These are phyloP conservation scores for Rotaria magnacalcarata DNA, from an alignment of 2,888 invertebrate species.

Conservation along the genomic window DNA sequence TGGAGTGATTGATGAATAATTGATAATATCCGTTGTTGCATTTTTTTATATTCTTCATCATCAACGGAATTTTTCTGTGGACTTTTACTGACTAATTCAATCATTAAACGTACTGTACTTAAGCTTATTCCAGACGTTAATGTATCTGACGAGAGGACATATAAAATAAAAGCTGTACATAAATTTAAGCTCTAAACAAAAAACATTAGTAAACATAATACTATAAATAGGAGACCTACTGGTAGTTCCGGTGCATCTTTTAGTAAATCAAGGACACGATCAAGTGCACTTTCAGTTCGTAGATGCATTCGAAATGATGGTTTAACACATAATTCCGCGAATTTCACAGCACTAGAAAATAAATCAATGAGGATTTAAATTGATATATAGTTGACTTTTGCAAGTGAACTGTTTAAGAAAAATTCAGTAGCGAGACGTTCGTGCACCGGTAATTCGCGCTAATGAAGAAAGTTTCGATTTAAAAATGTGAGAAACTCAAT, in stretches of 20 bases:
- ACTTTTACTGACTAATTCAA: background rate
- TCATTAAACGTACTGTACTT: background rate
- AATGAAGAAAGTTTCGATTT: no score
- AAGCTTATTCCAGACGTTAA: background rate
- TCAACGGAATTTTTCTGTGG: no score
- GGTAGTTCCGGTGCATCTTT: background rate
- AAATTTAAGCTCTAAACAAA: background rate
- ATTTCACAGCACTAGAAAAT: background rate
- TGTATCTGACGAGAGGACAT: background rate
- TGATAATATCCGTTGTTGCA: background rate
- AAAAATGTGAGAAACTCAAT: no score
- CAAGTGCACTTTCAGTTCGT: conserved; percentile 13
- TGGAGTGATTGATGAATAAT: background rate
- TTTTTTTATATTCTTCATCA: background rate
- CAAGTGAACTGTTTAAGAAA: no score
- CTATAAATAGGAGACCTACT: background rate
- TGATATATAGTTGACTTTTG: no score
- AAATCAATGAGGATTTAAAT: background rate
- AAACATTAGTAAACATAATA: background rate
- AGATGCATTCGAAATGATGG: conserved; percentile 4
- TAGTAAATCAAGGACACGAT: background rate
- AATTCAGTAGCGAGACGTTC: no score
- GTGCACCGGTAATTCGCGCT: no score
- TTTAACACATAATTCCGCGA: background rate
- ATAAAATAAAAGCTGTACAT: conserved; percentile 11